These are phyloP conservation scores for Nephrotoma guestfalica DNA, from an alignment of 2,888 invertebrate species.

Conservation along the genomic window DNA sequence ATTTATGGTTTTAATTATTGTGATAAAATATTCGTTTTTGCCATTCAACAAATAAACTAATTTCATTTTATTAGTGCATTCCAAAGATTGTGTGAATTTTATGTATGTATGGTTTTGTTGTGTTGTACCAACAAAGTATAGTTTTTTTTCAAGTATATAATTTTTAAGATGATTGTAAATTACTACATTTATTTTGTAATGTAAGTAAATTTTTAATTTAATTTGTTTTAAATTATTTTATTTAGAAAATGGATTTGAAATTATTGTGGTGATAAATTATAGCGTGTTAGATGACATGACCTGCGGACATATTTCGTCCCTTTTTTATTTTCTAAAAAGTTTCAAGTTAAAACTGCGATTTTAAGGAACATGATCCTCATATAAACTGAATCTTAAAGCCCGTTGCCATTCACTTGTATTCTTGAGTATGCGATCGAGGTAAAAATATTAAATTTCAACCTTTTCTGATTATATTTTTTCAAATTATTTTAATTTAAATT, in stretches of 20 bases:
- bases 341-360: too few relatives aligned
- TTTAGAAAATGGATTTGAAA: background rate
- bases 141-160: background rate
- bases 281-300: too few relatives aligned
- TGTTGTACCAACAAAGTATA: background rate
- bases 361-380: too few relatives aligned
- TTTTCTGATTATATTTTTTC: too few relatives aligned
- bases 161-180: background rate
- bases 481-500: too few relatives aligned
- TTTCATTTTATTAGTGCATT: background rate
- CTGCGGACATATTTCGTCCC: too few relatives aligned
- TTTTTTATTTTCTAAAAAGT: too few relatives aligned
- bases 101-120: background rate
- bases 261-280: too few relatives aligned
- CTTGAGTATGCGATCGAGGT: too few relatives aligned
- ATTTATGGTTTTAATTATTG: background rate
- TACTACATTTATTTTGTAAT: background rate
- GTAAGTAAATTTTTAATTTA: background rate
- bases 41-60: background rate
- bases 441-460: too few relatives aligned
- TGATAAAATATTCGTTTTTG: background rate
- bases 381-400: too few relatives aligned
- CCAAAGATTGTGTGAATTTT: background rate
- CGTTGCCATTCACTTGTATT: too few relatives aligned
- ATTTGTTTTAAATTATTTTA: background rate